Percentiles rank a stretch among this genome's conserved stretches.
phyloP scores from a whole-genome alignment of 2,797 vertebrate genomes.

The Sciurus carolinensis region DNA sequence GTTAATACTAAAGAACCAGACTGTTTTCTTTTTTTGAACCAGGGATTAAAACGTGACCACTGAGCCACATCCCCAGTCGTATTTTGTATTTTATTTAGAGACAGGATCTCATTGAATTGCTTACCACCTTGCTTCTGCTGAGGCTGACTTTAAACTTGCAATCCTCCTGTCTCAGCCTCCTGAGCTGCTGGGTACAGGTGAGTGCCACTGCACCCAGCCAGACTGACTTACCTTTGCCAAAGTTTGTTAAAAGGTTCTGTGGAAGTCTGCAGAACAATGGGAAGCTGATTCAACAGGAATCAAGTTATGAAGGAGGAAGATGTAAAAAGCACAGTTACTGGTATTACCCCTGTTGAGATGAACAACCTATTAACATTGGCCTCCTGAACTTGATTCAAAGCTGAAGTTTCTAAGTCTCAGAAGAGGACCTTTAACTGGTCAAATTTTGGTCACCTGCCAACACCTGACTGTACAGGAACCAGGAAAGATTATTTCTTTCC shows the following conservation, averaged over 20 bases:
- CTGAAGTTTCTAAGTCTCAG: not conserved
- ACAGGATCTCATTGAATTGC: too few relatives aligned
- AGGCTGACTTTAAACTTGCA: too few relatives aligned
- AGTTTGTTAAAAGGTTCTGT: not conserved
- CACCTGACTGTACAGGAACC: not conserved
- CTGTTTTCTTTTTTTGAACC: too few relatives aligned
- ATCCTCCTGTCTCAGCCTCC: too few relatives aligned
- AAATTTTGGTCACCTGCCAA: conserved; percentile 22
- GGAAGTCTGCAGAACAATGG: not conserved
- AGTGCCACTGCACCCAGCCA: too few relatives aligned
- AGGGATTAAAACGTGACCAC: too few relatives aligned
- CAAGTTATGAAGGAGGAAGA: not conserved
- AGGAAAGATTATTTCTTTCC: not conserved
- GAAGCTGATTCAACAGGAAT: not conserved
- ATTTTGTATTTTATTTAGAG: too few relatives aligned
- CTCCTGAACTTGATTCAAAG: not conserved
- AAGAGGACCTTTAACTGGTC: not conserved
- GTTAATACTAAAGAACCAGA: not conserved
- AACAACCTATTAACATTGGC: not conserved
- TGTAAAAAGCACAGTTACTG: not conserved
- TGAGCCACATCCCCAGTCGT: too few relatives aligned
- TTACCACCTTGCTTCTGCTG: too few relatives aligned
- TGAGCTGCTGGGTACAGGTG: too few relatives aligned
- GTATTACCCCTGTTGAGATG: not conserved
- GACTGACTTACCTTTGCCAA: not conserved